Conservation (phyloP, 2,113 vertebrate genomes). For the Diglossa brunneiventris region DNA sequence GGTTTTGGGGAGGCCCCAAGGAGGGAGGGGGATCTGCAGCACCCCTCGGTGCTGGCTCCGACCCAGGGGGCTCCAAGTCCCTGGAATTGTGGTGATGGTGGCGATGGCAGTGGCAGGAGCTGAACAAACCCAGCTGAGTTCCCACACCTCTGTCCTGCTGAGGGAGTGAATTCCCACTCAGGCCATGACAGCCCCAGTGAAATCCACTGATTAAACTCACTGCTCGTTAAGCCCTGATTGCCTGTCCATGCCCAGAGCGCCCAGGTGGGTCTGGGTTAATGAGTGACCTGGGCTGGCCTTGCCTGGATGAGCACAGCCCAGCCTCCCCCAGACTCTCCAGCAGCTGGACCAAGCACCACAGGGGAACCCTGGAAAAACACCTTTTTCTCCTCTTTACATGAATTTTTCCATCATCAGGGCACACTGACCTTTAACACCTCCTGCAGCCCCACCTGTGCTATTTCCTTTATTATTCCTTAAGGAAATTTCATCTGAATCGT, state of each 20-base stretch:
- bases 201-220: not conserved
- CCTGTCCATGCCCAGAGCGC: accelerated
- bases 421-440: not conserved
- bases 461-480: not conserved
- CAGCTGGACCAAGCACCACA: not conserved
- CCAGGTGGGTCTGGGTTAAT: not conserved
- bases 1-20: not conserved
- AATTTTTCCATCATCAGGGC: not conserved
- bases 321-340: not conserved
- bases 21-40: not conserved
- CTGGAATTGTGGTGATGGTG: not conserved
- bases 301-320: not conserved
- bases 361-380: not conserved
- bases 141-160: not conserved
- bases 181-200: not conserved
- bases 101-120: not conserved
- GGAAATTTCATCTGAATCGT: not conserved
- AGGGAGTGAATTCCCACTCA: not conserved
- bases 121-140: not conserved
- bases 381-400: not conserved
- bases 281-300: not conserved
- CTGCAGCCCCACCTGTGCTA: not conserved
- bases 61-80: not conserved
- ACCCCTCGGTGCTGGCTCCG: not conserved
- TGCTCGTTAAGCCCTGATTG: not conserved